phyloP scores from a whole-genome alignment of 1,140 invertebrate genomes.

The Zaprionus ornatus region DNA sequence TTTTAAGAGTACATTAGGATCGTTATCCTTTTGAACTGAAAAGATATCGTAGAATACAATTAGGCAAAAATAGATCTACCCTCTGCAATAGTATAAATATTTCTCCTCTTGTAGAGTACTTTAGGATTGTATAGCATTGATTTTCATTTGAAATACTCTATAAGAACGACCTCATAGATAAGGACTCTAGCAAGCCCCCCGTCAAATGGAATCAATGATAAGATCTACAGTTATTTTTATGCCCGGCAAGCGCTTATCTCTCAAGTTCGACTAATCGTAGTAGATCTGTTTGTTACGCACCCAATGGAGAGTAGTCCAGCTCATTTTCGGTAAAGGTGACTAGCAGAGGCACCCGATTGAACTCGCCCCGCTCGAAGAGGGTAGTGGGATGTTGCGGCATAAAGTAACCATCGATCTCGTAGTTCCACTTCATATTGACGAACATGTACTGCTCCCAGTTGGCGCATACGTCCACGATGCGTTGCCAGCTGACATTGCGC shows the following conservation, averaged over 20 bases:
- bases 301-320: conserved; percentile 86
- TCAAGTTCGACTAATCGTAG: neutral
- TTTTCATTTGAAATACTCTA: neutral
- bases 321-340: conserved; percentile 87
- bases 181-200: neutral
- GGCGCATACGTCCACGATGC: conserved; percentile 51
- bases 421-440: conserved; percentile 77
- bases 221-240: neutral
- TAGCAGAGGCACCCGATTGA: conserved; percentile 87
- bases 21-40: conserved; percentile 47
- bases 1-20: neutral
- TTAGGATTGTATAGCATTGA: neutral
- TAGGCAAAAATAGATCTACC: no score
- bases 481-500: conserved; percentile 62
- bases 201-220: neutral
- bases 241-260: neutral
- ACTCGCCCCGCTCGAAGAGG: conserved; percentile 85
- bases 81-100: neutral
- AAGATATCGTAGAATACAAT: neutral
- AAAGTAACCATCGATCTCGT: conserved; percentile 65
- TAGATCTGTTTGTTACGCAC: conserved; percentile 37
- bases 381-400: conserved; percentile 84
- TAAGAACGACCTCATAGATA: neutral
- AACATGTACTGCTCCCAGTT: conserved; percentile 66
- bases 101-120: neutral